A percentile compares a stretch with the other conserved stretches of the same genome.
phyloP scores from a whole-genome alignment of 2,797 vertebrate genomes.

The Onychomys leucogaster region DNA sequence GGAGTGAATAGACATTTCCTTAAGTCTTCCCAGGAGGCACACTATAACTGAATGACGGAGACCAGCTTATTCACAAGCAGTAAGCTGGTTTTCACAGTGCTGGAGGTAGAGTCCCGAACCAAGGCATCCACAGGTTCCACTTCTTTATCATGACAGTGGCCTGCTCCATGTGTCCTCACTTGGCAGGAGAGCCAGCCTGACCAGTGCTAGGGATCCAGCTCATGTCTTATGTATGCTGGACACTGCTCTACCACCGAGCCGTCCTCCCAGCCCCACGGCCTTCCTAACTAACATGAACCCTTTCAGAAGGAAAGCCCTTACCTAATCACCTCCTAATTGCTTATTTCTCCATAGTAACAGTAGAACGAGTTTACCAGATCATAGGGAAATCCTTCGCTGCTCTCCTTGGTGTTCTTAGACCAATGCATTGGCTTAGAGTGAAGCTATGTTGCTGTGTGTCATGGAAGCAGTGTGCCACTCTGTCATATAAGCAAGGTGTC shows the following conservation, averaged over 20 bases:
- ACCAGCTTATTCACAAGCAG: neutral
- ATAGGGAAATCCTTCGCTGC: neutral
- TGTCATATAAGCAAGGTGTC: accelerated
- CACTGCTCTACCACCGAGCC: accelerated
- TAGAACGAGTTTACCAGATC: accelerated
- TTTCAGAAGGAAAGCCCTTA: neutral
- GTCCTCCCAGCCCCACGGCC: neutral
- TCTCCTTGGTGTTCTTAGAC: accelerated
- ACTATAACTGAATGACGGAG: neutral
- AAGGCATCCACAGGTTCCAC: neutral
- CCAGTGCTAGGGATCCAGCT: neutral
- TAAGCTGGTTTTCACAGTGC: neutral
- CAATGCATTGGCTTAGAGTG: accelerated
- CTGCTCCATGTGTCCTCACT: neutral
- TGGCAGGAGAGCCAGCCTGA: neutral
- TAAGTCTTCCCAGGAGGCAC: neutral
- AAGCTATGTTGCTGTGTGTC: accelerated
- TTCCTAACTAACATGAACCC: neutral
- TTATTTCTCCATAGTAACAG: neutral
- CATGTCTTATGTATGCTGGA: neutral
- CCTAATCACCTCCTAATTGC: neutral
- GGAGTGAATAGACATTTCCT: neutral
- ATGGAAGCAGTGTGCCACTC: neutral
- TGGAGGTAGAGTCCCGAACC: neutral
- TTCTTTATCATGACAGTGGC: neutral